Conservation (phyloP, 1,140 invertebrate genomes). For the Mya arenaria region DNA sequence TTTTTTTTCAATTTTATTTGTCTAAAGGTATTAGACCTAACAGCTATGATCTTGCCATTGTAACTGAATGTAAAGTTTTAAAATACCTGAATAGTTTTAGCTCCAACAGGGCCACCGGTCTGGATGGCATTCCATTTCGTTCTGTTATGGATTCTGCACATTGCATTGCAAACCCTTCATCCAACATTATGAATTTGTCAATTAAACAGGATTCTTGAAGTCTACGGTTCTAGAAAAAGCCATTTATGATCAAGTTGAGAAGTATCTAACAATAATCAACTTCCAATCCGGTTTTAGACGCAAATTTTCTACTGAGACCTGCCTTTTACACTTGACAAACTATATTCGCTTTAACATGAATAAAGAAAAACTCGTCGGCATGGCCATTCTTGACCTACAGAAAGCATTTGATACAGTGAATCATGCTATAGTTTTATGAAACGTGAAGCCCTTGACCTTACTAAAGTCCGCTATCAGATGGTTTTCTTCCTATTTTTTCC, state of each 20-base stretch:
- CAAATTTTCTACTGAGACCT: neutral
- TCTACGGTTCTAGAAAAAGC: slow-evolving; percentile 15
- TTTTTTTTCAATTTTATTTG: neutral
- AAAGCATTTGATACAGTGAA: slow-evolving; percentile 32
- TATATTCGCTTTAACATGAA: slow-evolving; percentile 18
- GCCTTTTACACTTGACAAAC: neutral
- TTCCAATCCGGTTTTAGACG: neutral
- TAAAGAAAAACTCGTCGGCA: neutral
- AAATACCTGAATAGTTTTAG: neutral
- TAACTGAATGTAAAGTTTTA: slow-evolving; percentile 5
- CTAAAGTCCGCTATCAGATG: neutral
- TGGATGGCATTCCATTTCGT: slow-evolving; percentile 14
- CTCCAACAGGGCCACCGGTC: neutral
- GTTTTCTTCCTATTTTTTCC: slow-evolving; percentile 23
- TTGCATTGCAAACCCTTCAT: neutral
- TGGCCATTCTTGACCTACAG: slow-evolving; percentile 22
- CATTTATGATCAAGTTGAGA: neutral
- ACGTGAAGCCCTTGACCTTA: slow-evolving; percentile 1
- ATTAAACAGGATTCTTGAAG: neutral
- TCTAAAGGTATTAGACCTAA: neutral
- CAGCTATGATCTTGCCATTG: neutral
- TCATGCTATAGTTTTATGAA: slow-evolving; percentile 5
- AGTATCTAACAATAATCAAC: neutral
- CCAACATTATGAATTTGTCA: slow-evolving; percentile 32
- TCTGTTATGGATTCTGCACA: slow-evolving; percentile 17